These are phyloP conservation scores for Lypha dubia DNA, from an alignment of 2,888 invertebrate genomes.

Conservation along the genomic window DNA sequence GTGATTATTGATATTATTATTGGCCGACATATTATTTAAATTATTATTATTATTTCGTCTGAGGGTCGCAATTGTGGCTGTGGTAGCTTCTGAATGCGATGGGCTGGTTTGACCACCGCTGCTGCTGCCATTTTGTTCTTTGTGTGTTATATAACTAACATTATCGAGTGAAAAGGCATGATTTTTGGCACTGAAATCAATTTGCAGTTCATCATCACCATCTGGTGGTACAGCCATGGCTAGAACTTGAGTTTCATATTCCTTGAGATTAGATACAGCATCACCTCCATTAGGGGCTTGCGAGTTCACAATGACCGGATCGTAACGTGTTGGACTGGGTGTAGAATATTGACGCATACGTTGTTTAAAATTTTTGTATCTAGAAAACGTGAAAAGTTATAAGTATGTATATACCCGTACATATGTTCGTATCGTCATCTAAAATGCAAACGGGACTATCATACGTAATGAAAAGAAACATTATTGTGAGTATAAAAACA, in stretches of 20 bases:
- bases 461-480: too few relatives aligned
- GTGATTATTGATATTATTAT: constrained; percentile 80
- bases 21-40: constrained; percentile 88
- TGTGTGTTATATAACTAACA: constrained; percentile 94
- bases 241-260: constrained; percentile 96
- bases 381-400: constrained; percentile 77
- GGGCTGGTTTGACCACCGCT: constrained; percentile 89
- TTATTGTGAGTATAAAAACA: too few relatives aligned
- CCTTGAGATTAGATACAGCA: constrained; percentile 88
- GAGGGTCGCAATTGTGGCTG: constrained; percentile 88
- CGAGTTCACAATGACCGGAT: constrained; percentile 86
- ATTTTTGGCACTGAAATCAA: constrained; percentile 94
- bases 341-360: constrained; percentile 90
- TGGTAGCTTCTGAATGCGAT: constrained; percentile 92
- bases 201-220: constrained; percentile 91
- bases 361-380: constrained; percentile 94
- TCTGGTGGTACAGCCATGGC: constrained; percentile 96
- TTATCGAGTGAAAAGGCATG: constrained; percentile 94
- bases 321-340: constrained; percentile 87
- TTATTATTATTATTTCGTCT: constrained; percentile 85
- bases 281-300: constrained; percentile 84
- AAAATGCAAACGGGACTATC: too few relatives aligned
- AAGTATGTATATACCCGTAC: too few relatives aligned
- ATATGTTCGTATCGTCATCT: too few relatives aligned
- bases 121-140: constrained; percentile 84